Evolutionary conservation across 2,113 vertebrate species (phyloP), one percentile per base, ranked within the genome.

Genomic region (Amphiprion ocellaris): DNA sequence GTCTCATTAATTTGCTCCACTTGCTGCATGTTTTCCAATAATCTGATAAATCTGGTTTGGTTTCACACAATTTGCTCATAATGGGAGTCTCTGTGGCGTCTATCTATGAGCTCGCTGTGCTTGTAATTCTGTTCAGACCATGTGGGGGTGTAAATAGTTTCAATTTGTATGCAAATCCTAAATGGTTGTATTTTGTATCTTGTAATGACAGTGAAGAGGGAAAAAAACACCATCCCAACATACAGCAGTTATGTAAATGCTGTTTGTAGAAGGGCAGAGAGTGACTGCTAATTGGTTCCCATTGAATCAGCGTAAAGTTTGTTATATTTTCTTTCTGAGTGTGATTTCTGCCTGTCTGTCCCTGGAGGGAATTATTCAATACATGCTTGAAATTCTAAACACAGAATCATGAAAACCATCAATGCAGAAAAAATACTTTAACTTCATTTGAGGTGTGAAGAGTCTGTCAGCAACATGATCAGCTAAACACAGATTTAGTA

Each of bases 141-240:
- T 62, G 65, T 86, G 74, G 56, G 68, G 33, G 54, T 53, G 75
- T 72, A 69, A 87, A 89, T 71, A 88, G 65, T 88, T 92, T 87
- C 83, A 85, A 94, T 94, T 93, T 93, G 86, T 90, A 94, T 95
- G 92, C 85, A 90, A 93, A 93, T 94, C 67, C 55, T 63, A 41
- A 68, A 73, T 3, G 47, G 62, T 71, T 84, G 79, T 74, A 70
- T 63, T 84, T 78, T 91, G 91, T 89, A 91, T 93, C 87, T 89
- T 70, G 62, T 79, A 89, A 86, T 79, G 76, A 82, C 87, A 89
- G 79, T 11, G 60, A 77, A 61, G 52, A 71, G 26, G 62, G 65
- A 70, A 55, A 75, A 55, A 74, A 69, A 70, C 55, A 16, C 23
- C 33, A 33, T 58, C 41, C 23, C 4, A 78, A 69, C 74, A 66